Conservation (phyloP, 2,888 invertebrate genomes). For the Camponotus fellah region DNA sequence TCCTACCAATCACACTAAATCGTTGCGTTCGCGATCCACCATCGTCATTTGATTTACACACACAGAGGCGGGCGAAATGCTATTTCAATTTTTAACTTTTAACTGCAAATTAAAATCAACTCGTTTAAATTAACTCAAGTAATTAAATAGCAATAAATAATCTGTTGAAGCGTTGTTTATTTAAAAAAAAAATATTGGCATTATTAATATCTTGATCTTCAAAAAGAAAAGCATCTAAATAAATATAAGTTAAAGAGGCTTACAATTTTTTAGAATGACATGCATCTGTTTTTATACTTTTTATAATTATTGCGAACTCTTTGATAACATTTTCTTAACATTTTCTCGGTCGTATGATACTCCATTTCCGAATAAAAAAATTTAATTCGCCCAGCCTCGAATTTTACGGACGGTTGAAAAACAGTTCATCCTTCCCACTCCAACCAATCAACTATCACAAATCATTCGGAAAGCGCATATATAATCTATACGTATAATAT, state of each 20-base stretch:
- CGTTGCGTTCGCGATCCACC: conserved; percentile 49
- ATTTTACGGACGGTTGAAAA: conserved; percentile 67
- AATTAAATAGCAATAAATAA: neutral
- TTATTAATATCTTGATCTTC: neutral
- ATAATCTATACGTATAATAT: conserved; percentile 45
- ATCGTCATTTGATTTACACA: conserved; percentile 50
- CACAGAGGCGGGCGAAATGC: conserved; percentile 6
- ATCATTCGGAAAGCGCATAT: conserved; percentile 65
- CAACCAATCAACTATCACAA: conserved; percentile 68
- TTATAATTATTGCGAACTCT: conserved; percentile 34
- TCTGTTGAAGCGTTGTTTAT: neutral
- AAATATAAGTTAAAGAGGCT: neutral
- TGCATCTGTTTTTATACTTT: neutral
- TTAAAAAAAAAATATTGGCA: neutral
- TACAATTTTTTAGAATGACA: conserved; percentile 1
- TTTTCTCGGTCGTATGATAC: neutral
- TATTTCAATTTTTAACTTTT: conserved; percentile 39
- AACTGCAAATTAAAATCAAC: conserved; percentile 19
- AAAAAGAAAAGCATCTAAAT: neutral
- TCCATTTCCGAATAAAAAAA: conserved; percentile 24
- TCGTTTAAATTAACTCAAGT: neutral
- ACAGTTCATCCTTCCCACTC: conserved; percentile 36
- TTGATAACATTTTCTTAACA: conserved; percentile 17
- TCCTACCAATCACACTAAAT: conserved; percentile 51
- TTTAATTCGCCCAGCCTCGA: conserved; percentile 33